Percentiles rank a stretch among this genome's conserved stretches.
Evolutionary conservation across 2,113 vertebrate genomes (phyloP).

Genomic region (Forbesichthys agassizii): DNA sequence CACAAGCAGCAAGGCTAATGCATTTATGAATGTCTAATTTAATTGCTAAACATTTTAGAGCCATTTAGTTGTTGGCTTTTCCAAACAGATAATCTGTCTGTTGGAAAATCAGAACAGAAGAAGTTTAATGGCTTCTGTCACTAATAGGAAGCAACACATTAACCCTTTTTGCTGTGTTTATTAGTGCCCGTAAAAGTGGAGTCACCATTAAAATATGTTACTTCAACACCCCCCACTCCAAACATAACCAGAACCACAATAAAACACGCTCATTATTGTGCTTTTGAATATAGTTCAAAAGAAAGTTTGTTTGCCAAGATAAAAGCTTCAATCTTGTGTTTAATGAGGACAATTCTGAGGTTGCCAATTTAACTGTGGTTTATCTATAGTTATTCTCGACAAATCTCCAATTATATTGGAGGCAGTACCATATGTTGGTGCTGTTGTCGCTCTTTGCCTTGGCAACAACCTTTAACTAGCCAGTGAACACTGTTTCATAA

Average conservation of each 20-base stretch:
- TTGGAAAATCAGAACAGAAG: constrained; percentile 44
- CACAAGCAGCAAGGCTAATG: constrained; percentile 46
- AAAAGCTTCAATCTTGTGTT: constrained; percentile 55
- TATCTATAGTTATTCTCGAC: constrained; percentile 33
- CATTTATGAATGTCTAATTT: constrained; percentile 70
- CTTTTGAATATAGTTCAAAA: constrained; percentile 32
- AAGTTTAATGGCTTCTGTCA: constrained; percentile 48
- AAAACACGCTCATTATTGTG: constrained; percentile 16
- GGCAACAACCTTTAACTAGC: constrained; percentile 16
- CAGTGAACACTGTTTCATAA: constrained; percentile 16
- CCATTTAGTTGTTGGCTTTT: constrained; percentile 52
- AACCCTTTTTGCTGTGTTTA: constrained; percentile 34
- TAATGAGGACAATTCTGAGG: constrained; percentile 47
- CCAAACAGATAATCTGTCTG: constrained; percentile 1
- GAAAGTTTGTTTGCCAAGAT: constrained; percentile 33
- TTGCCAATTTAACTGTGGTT: constrained; percentile 38
- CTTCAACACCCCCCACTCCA: constrained; percentile 6
- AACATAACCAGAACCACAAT: constrained; percentile 15
- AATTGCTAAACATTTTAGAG: constrained; percentile 53
- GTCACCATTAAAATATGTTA: constrained; percentile 36
- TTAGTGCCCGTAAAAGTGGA: constrained; percentile 37
- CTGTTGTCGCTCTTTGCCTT: constrained; percentile 14
- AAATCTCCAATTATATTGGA: constrained; percentile 36
- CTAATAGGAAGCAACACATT: constrained; percentile 39
- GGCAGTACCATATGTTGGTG: constrained; percentile 14